Evolutionary conservation across 2,113 vertebrate genomes (phyloP), one percentile per base, ranked within the genome.

Genomic region (Trogon surrucura): DNA sequence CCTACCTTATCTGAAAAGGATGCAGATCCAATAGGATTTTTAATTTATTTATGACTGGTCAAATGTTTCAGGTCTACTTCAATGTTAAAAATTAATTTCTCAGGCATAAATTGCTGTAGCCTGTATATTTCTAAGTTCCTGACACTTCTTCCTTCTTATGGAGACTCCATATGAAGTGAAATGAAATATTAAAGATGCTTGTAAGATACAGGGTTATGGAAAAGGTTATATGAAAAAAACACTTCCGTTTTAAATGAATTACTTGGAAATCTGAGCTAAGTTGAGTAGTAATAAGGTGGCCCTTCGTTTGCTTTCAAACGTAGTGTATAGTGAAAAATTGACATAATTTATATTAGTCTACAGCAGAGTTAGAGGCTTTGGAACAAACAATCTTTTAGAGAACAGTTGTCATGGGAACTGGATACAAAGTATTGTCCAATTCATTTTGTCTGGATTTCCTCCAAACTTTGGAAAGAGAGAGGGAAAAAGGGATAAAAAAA

Each of bases 401-500:
- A 83, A 47, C 5, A 70, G 41, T 50, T 83, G 19, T 36, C 27
- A 38, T 60, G 21, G 50, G 36, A 91, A 80, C 16, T 22, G 30
- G 4, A 47, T 77, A 66, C 30, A 53, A 29, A 62, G 50, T 82
- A 74, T 21, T 88, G 41, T 70, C 41, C 45, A 48, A 7, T 48
- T 93, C 5, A n/a, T 80, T 64, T 82, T 77, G 6, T 21, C 11
- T 82, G 30, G 41, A 80, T 80, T 41, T 25, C 29, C 8, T 85
- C 30, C 50, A 80, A 53, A 3, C 2, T 87, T 73, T 57, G 5
- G 77, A 48, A 73, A 41, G 60, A 9, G 9, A 17, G 2, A 2
- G 3, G 3, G 0, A 8, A 21, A n/a, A 44, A 25, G 1, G 1
- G 30, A 57, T 26, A 2, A 26, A 26, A 29, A 16, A 18, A 10